Evolutionary conservation across 1,140 invertebrate species (phyloP).

Genomic region (Drosophila parvula): DNA sequence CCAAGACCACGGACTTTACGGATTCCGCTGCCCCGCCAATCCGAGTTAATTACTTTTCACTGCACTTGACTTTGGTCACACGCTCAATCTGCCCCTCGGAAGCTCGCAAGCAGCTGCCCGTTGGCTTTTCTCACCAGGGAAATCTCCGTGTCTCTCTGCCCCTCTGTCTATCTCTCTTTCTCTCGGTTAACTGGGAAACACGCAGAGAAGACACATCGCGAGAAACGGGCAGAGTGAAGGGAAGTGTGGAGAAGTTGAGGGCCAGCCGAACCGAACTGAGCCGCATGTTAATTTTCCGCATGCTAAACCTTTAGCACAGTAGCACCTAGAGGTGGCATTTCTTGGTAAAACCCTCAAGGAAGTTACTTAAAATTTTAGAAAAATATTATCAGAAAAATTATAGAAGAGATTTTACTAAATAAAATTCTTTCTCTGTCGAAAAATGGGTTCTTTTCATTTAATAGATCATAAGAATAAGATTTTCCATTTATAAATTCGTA

Average conservation of each 20-base stretch:
- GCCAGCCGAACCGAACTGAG: slow-evolving; percentile 44
- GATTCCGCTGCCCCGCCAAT: slow-evolving; percentile 57
- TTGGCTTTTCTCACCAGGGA: slow-evolving; percentile 81
- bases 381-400: not conserved
- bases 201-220: slow-evolving; percentile 26
- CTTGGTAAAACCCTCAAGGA: not conserved
- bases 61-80: slow-evolving; percentile 83
- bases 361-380: not conserved
- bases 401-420: no score
- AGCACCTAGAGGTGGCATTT: slow-evolving; percentile 55
- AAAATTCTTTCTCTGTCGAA: no score
- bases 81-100: slow-evolving; percentile 67
- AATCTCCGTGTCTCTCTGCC: slow-evolving; percentile 57
- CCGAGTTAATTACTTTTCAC: slow-evolving; percentile 82
- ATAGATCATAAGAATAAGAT: no score
- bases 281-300: slow-evolving; percentile 82
- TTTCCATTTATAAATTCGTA: not conserved
- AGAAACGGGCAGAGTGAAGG: slow-evolving; percentile 8
- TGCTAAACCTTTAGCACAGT: slow-evolving; percentile 82
- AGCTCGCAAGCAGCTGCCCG: slow-evolving; percentile 53
- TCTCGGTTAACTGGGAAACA: slow-evolving; percentile 49
- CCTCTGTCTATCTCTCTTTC: slow-evolving; percentile 9
- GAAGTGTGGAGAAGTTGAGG: slow-evolving; percentile 31
- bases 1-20: not conserved
- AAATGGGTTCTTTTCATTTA: not conserved